Conservation (phyloP, 2,797 vertebrate species). For the Gouania willdenowi region DNA sequence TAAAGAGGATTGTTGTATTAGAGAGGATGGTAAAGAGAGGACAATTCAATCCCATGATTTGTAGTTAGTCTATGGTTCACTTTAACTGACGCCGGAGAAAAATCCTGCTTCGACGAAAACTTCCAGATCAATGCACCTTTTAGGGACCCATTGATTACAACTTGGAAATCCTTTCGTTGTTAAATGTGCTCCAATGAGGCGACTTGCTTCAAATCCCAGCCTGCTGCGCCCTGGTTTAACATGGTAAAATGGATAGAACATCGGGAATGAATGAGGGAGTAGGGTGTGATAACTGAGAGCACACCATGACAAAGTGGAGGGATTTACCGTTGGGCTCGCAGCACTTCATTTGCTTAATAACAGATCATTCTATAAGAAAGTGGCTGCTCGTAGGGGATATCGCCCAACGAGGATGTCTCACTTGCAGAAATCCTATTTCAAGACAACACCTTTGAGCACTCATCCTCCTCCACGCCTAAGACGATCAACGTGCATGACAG, state of each 20-base stretch:
- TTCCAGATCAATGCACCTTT: conserved; percentile 88
- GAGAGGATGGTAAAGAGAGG: no score
- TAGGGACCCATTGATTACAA: conserved; percentile 93
- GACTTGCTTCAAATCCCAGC: conserved; percentile 74
- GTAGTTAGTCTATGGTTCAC: not conserved
- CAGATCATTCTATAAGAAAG: conserved; percentile 74
- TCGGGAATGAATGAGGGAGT: conserved; percentile 56
- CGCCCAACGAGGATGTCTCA: conserved; percentile 68
- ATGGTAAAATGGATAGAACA: conserved; percentile 50
- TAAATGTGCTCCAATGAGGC: conserved; percentile 75
- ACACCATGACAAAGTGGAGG: conserved; percentile 75
- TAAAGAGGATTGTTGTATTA: no score
- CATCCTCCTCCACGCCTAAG: conserved; percentile 69
- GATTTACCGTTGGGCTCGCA: conserved; percentile 74
- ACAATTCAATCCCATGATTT: not conserved
- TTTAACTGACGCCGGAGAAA: conserved; percentile 29
- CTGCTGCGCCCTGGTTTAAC: conserved; percentile 33
- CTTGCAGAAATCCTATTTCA: conserved; percentile 73
- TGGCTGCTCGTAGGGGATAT: conserved; percentile 64
- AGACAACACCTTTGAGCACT: conserved; percentile 73
- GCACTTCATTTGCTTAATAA: conserved; percentile 81
- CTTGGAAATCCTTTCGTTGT: conserved; percentile 83
- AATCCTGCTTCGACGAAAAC: conserved; percentile 51
- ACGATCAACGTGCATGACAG: conserved; percentile 68
- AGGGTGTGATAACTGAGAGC: conserved; percentile 67